These are phyloP conservation scores for Porites australiensis DNA, from an alignment of 64 coral and sea anemone species.

Conservation along the genomic window DNA sequence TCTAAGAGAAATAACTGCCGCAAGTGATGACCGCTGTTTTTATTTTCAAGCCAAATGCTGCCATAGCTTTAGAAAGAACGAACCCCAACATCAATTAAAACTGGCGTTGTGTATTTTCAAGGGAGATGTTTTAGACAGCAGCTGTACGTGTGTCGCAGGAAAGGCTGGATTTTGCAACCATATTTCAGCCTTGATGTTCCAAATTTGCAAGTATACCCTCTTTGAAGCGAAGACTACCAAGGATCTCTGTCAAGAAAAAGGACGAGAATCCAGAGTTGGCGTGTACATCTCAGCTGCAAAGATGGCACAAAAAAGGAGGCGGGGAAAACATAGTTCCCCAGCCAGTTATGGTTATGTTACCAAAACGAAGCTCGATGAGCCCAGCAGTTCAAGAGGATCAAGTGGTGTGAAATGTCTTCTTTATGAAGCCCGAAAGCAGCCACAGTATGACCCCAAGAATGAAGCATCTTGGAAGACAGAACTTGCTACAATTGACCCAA, in stretches of 20 bases:
- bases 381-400: background rate
- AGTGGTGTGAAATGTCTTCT: slow-evolving; percentile 17
- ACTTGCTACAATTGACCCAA: background rate
- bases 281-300: slow-evolving; percentile 36
- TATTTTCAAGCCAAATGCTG: no score
- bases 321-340: slow-evolving; percentile 40
- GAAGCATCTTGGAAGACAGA: background rate
- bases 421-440: slow-evolving; percentile 18
- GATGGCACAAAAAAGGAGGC: slow-evolving; percentile 48
- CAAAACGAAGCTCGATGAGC: slow-evolving; percentile 15
- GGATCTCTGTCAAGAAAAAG: slow-evolving; percentile 14
- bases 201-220: slow-evolving; percentile 7
- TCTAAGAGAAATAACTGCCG: no score
- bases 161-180: slow-evolving; percentile 36
- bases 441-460: background rate
- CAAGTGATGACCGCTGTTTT: no score
- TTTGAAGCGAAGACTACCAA: slow-evolving; percentile 9
- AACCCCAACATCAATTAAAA: no score
- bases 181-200: slow-evolving; percentile 34
- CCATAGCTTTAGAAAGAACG: no score
- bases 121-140: background rate
- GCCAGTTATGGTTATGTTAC: slow-evolving; percentile 9
- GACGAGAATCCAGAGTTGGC: slow-evolving; percentile 13
- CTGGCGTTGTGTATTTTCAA: slow-evolving; percentile 34
- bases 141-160: slow-evolving; percentile 33